Base-by-base conservation (phyloP, 2,888 invertebrate genomes). In the Autographa gamma region DNA sequence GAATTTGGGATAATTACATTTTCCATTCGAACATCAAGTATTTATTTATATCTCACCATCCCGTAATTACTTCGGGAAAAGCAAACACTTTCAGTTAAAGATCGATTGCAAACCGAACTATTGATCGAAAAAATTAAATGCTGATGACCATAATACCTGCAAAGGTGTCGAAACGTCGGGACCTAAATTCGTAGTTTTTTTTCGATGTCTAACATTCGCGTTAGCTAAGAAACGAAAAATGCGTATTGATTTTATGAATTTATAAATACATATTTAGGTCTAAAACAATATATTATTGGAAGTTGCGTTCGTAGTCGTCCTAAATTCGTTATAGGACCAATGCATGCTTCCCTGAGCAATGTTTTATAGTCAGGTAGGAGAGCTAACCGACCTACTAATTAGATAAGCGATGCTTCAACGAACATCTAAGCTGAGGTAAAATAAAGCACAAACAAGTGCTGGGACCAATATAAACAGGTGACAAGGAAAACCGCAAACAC, bases 371-470 rank as follows among this genome's bases (percentile, higher is more conserved):
- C 76, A 82, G 76, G 79, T 82, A 83, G 79, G 71, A 85, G 85
- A 86, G 83, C 88, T 91, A 93, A 85, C 90, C 90, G 88, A 92
- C 90, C 93, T 88, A 87, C 88, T 93, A 93, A 94, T 94, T 90
- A 89, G 86, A 93, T 94, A 86, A 91, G 82, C 78, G 74, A 88
- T 91, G 89, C 90, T 87, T 85, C 84, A 87, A 66, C 84, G 92
- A 89, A 91, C 92, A 88, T 91, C 90, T 90, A 88, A 92, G 91
- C 88, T 77, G 78, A 77, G 69, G 73, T 61, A 80, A 77, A 83
- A 79, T 80, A 83, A 76, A 79, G 67, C 78, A 67, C 71, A 70
- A 63, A 76, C 73, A 58, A 70, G 34, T 71, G 63, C 74, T 76
- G 78, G 62, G 68, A 73, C 77, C 77, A 70, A 82, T 83, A 77